Evolutionary conservation across 1,140 invertebrate species (phyloP), one percentile per base, ranked within the genome.

Genomic region (Zaprionus africanus): DNA sequence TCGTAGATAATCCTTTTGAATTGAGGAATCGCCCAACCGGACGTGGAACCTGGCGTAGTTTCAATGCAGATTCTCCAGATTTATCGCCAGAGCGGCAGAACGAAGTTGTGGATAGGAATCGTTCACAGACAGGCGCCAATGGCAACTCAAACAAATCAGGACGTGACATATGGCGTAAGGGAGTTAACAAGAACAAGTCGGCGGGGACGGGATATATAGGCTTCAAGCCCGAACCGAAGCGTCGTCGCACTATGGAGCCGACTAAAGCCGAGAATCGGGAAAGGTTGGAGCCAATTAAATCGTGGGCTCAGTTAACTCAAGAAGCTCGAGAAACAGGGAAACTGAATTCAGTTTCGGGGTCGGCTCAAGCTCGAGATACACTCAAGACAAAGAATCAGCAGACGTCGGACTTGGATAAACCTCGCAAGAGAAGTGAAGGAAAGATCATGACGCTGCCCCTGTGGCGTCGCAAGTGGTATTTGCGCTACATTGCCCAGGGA

Each of bases 381-480:
- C 2, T 31, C 1, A 31, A 31, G 28, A 31, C 28, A 7, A 31
- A 31, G 6, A 28, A 2, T 28, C 28, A 28, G 28, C 28, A 28
- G 6, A 1, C 1, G 28, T 7, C 28, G 6, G 26, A 28, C 26
- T 28, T 28, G 0, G 5, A 1, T n/a, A 4, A 6, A n/a, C 4
- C 38, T 17, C 15, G 38, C 15, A 6, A 5, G 6, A 15, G 38
- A 15, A 17, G 6, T n/a, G 4, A 43, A 2, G 2, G 28, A 1
- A 53, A 66, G 6, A 36, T 24, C 1, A 28, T 11, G 15, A 11
- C 17, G 3, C 38, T 73, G 19, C 46, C 46, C 9, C 6, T 34
- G 46, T 19, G 64, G 64, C 11, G 71, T 5, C 46, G 28, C 12
- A 69, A 75, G n/a, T 62, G 72, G 58, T 75, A 57, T 31, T 17